These are phyloP conservation scores for Cichladusa arquata DNA, from an alignment of 2,113 vertebrate genomes.

Conservation along the genomic window DNA sequence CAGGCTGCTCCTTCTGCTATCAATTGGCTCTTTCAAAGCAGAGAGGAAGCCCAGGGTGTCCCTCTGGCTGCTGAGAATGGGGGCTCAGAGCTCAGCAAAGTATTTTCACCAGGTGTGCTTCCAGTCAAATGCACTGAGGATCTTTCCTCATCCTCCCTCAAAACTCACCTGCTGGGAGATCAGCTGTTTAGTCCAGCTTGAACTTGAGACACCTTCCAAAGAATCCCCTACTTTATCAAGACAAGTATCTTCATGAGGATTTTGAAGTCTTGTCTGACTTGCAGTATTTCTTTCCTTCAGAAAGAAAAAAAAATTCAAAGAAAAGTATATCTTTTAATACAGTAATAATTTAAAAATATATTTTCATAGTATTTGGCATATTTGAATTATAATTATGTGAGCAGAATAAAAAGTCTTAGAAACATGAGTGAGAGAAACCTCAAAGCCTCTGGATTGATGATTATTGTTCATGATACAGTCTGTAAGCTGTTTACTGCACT, in stretches of 20 bases:
- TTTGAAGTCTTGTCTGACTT: background rate
- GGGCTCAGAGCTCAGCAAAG: background rate
- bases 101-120: background rate
- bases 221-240: background rate
- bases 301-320: background rate
- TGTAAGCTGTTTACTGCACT: background rate
- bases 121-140: background rate
- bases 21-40: accelerated
- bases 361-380: background rate
- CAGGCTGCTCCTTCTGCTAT: background rate
- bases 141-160: background rate
- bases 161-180: background rate
- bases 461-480: background rate
- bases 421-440: background rate
- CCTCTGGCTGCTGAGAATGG: background rate
- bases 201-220: background rate
- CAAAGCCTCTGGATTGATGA: background rate
- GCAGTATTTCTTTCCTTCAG: background rate
- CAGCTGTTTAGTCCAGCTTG: background rate
- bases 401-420: background rate
- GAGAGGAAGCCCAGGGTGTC: background rate
- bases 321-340: background rate
- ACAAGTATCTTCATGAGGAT: background rate
- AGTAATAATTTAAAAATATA: background rate
- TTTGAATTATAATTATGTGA: background rate